phyloP scores from a whole-genome alignment of 1,140 invertebrate species.

The Drosophila parvula region DNA sequence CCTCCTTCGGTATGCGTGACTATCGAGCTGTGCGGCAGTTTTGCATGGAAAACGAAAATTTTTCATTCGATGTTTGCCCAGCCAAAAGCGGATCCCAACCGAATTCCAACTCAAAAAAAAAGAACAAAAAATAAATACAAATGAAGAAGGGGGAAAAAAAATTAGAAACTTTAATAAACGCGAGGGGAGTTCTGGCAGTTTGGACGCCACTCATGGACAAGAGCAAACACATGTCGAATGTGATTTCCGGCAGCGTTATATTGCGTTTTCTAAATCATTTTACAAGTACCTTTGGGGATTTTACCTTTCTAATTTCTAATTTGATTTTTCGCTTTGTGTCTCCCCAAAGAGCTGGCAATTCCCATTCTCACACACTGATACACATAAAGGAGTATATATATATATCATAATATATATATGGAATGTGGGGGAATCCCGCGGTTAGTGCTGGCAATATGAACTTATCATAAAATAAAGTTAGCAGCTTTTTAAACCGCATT shows the following conservation, averaged over 20 bases:
- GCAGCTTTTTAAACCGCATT: slow-evolving; percentile 76
- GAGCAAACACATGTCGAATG: slow-evolving; percentile 18
- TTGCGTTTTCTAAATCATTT: slow-evolving; percentile 53
- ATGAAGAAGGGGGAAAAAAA: neutral
- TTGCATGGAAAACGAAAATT: slow-evolving; percentile 81
- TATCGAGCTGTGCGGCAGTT: slow-evolving; percentile 77
- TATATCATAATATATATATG: neutral
- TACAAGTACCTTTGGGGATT: slow-evolving; percentile 18
- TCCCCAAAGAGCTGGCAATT: slow-evolving; percentile 15
- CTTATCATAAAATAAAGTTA: slow-evolving; percentile 79
- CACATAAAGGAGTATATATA: neutral
- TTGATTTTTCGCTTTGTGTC: slow-evolving; percentile 43
- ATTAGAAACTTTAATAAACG: neutral
- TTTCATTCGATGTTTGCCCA: slow-evolving; percentile 75
- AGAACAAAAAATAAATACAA: neutral
- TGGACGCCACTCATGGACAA: neutral
- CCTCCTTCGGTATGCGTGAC: slow-evolving; percentile 64
- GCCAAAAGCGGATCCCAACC: slow-evolving; percentile 12
- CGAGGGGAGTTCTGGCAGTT: neutral
- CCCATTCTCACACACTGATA: slow-evolving; percentile 15
- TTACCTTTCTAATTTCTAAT: slow-evolving; percentile 36
- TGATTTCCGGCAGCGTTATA: slow-evolving; percentile 28
- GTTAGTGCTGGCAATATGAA: slow-evolving; percentile 60
- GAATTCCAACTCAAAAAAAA: too few relatives aligned
- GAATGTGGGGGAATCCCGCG: neutral